phyloP scores from a whole-genome alignment of 2,113 vertebrate species.

The Mesitornis unicolor region DNA sequence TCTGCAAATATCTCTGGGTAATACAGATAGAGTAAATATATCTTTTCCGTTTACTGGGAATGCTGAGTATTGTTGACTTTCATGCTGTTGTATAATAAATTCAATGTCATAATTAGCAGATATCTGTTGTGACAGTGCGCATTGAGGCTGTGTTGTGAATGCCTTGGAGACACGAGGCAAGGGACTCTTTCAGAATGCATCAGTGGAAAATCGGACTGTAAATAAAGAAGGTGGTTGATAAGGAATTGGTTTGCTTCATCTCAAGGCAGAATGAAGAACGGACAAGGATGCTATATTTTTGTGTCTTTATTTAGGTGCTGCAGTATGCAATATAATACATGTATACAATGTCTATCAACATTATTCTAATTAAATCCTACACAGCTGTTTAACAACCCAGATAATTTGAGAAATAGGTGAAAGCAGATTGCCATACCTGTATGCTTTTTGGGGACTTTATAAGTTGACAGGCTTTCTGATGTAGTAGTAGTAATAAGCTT shows the following conservation, averaged over 20 bases:
- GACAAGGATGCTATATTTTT: not conserved
- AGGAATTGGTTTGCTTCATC: not conserved
- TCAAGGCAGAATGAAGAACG: not conserved
- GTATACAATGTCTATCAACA: not conserved
- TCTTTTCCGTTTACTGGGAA: not conserved
- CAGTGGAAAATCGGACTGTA: not conserved
- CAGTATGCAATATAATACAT: not conserved
- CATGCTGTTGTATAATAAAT: not conserved
- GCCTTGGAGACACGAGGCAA: not conserved
- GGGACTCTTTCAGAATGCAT: not conserved
- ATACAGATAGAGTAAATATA: not conserved
- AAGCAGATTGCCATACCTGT: not conserved
- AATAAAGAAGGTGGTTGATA: not conserved
- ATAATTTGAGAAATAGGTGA: not conserved
- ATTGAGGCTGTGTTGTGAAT: not conserved
- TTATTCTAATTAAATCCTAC: not conserved
- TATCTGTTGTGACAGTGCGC: not conserved
- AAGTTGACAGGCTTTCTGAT: not conserved
- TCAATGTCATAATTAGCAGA: not conserved
- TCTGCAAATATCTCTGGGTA: not conserved
- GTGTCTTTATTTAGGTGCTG: not conserved
- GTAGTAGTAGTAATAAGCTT: not conserved
- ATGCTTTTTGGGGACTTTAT: not conserved
- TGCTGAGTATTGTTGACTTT: not conserved
- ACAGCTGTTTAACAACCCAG: not conserved